Conservation (phyloP, 1,140 invertebrate species). For the Drosophila hydei region DNA sequence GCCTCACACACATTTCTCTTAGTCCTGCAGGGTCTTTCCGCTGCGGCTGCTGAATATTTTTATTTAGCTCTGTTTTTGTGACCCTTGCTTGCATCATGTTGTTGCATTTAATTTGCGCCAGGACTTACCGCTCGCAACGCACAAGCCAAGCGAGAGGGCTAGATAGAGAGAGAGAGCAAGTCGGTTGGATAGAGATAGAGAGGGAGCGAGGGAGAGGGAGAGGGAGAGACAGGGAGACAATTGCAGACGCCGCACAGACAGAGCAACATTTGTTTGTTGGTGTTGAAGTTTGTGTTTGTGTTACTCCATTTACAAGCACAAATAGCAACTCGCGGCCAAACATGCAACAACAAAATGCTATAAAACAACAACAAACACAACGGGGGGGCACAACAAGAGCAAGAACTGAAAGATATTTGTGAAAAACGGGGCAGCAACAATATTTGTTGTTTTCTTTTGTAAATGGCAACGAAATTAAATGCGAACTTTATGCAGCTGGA, state of each 20-base stretch:
- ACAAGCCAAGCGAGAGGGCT: background rate
- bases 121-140: slow-evolving; percentile 35
- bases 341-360: slow-evolving; percentile 51
- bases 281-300: slow-evolving; percentile 29
- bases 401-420: slow-evolving; percentile 39
- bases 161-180: too few species aligned
- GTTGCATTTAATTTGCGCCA: slow-evolving; percentile 79
- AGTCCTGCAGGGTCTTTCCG: slow-evolving; percentile 27
- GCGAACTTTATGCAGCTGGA: slow-evolving; percentile 77
- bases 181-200: too few species aligned
- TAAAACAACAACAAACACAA: slow-evolving; percentile 9
- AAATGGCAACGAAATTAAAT: slow-evolving; percentile 73
- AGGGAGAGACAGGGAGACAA: slow-evolving; percentile 2
- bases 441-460: slow-evolving; percentile 21
- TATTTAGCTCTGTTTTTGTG: slow-evolving; percentile 46
- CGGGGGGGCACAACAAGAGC: background rate
- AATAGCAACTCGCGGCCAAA: slow-evolving; percentile 78
- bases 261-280: slow-evolving; percentile 50
- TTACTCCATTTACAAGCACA: slow-evolving; percentile 48
- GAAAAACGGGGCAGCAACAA: slow-evolving; percentile 44
- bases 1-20: background rate
- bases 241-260: slow-evolving; percentile 67
- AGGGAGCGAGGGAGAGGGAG: background rate
- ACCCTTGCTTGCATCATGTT: slow-evolving; percentile 47
- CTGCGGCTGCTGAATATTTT: slow-evolving; percentile 48